phyloP scores from a whole-genome alignment of 1,140 invertebrate species.

The Halyomorpha halys region DNA sequence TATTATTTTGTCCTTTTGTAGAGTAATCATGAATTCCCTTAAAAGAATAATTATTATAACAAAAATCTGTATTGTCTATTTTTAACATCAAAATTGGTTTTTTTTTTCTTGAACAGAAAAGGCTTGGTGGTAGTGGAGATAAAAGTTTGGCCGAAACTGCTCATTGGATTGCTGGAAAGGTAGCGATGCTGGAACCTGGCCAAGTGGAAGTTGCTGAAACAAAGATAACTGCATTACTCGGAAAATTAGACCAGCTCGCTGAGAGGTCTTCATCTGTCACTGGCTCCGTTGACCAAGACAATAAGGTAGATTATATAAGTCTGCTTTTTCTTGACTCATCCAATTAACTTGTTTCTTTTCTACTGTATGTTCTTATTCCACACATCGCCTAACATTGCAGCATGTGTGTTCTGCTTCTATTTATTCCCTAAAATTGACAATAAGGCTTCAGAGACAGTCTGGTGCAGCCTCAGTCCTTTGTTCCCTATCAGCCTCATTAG shows the following conservation, averaged over 20 bases:
- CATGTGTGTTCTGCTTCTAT: no score
- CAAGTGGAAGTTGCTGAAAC: constrained; percentile 75
- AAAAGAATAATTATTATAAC: no score
- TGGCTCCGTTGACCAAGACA: constrained; percentile 54
- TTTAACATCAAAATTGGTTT: no score
- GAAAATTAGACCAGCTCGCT: constrained; percentile 63
- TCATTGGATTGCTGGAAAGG: constrained; percentile 47
- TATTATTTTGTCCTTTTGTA: no score
- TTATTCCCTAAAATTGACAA: no score
- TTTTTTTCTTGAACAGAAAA: constrained; percentile 7
- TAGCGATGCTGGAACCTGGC: constrained; percentile 64
- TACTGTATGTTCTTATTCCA: not conserved
- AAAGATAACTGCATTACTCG: constrained; percentile 55
- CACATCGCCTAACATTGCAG: no score
- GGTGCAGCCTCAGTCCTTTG: no score
- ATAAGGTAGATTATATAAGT: constrained; percentile 47
- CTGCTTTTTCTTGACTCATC: not conserved
- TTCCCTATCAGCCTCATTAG: no score
- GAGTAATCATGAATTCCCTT: no score
- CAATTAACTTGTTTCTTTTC: not conserved
- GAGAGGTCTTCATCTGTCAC: constrained; percentile 49
- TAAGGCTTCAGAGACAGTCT: no score
- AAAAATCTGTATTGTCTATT: no score
- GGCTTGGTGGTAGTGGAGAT: constrained; percentile 28
- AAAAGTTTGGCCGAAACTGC: constrained; percentile 55